Evolutionary conservation across 1,140 invertebrate genomes (phyloP).

Genomic region (Eumaeus atala): DNA sequence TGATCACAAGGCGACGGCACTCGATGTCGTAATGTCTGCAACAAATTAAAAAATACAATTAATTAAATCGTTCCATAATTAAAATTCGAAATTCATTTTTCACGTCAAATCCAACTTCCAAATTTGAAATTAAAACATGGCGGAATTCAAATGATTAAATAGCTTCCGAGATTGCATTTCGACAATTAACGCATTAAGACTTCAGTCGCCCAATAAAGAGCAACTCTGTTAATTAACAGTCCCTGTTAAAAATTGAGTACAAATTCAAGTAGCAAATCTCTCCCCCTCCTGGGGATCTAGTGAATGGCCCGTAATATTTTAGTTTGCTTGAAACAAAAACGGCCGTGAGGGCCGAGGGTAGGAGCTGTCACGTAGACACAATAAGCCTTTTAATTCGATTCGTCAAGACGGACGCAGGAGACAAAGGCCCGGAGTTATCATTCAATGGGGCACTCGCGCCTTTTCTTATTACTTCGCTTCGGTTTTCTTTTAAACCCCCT

Average conservation of each 20-base stretch:
- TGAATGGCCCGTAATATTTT: conserved; percentile 73
- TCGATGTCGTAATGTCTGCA: conserved; percentile 67
- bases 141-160: conserved; percentile 62
- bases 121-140: conserved; percentile 57
- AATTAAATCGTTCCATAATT: conserved; percentile 35
- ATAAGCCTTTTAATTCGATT: conserved; percentile 75
- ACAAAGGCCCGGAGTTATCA: conserved; percentile 70
- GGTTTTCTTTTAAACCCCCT: conserved; percentile 54
- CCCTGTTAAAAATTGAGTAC: conserved; percentile 73
- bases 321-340: conserved; percentile 71
- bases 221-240: conserved; percentile 69
- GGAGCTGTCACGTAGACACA: conserved; percentile 71
- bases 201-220: conserved; percentile 64
- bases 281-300: conserved; percentile 49
- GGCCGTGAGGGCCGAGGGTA: conserved; percentile 36
- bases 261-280: conserved; percentile 69
- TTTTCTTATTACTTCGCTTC: conserved; percentile 68
- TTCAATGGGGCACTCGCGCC: conserved; percentile 72
- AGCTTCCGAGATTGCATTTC: conserved; percentile 67
- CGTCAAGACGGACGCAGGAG: conserved; percentile 67
- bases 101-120: conserved; percentile 9
- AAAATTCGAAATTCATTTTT: conserved; percentile 38
- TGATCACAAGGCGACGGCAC: conserved; percentile 62
- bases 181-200: conserved; percentile 73
- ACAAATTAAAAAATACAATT: conserved; percentile 56